Evolutionary conservation across 2,113 vertebrate species (phyloP), one percentile per base, ranked within the genome.

Genomic region (Eudyptes chrysolophus): DNA sequence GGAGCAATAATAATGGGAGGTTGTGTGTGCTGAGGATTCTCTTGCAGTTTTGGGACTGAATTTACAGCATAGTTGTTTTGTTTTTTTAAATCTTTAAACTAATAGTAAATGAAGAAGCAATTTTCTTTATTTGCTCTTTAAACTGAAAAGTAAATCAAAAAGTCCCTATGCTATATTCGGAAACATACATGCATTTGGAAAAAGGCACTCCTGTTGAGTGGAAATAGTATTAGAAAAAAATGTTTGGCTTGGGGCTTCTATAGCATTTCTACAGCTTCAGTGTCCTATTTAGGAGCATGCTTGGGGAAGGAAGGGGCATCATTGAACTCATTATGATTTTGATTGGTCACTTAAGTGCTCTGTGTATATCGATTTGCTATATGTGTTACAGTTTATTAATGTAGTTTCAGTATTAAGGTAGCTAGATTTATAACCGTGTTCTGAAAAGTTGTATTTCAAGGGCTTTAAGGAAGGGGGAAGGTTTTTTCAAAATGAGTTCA

Each of bases 301-400:
- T 4, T 68, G 48, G 27, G 26, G 22, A 68, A 54, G 27, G 34
- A 89, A 64, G 15, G 38, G 25, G 8, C 22, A 18, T 82, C 24
- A 36, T 2, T 82, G 55, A 40, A 17, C 5, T 66, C 8, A 1
- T 29, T 54, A 27, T 0, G 0, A 6, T 66, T 76, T 76, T 80
- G 38, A 21, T 68, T 2, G 9, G 16, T 72, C 11, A 19, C 24
- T 75, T 44, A 30, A 58, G 22, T 72, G 7, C 36, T 84, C 14
- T 48, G 10, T 60, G 10, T 62, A 0, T 78, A 21, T 66, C 0
- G 1, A 21, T 83, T 85, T 77, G 19, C 30, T 83, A 0, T 83
- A 0, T 62, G n/a, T 68, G 17, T 80, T 92, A 29, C 2, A 49
- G 44, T 44, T 87, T 42, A 42, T 84, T 94, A 55, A 32, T 32